A percentile compares a stretch with the other conserved stretches of the same genome.
phyloP scores from a whole-genome alignment of 2,797 vertebrate genomes.

The Calcarius lapponicus region DNA sequence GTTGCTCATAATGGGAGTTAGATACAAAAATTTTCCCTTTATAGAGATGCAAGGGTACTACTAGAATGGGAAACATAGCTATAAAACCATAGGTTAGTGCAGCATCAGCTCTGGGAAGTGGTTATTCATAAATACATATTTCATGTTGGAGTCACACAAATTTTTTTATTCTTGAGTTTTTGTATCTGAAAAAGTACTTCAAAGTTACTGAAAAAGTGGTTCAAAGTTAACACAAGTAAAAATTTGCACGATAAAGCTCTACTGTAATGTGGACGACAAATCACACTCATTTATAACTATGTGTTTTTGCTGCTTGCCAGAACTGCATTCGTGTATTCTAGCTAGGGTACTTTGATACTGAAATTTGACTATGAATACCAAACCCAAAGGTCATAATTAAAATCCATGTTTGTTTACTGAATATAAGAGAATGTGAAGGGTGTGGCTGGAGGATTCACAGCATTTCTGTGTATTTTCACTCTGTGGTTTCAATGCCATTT shows the following conservation, averaged over 20 bases:
- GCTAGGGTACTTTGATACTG: background rate
- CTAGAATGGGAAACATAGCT: background rate
- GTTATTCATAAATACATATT: conserved; percentile 9
- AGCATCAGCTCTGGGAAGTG: background rate
- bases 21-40: conserved; percentile 35
- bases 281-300: background rate
- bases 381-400: background rate
- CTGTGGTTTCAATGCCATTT: background rate
- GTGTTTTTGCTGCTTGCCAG: background rate
- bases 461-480: background rate
- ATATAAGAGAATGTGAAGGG: background rate
- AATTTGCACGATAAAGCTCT: background rate
- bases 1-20: conserved; percentile 29
- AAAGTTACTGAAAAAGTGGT: conserved; percentile 19
- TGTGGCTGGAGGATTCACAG: background rate
- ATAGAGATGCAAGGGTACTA: background rate
- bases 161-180: background rate
- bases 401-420: background rate
- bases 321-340: background rate
- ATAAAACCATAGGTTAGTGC: background rate
- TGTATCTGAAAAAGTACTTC: conserved; percentile 7
- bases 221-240: background rate
- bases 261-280: background rate
- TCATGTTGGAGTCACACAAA: background rate
- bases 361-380: background rate